Base-by-base conservation (phyloP, 2,888 invertebrate genomes). In the Stenurella melanura region DNA sequence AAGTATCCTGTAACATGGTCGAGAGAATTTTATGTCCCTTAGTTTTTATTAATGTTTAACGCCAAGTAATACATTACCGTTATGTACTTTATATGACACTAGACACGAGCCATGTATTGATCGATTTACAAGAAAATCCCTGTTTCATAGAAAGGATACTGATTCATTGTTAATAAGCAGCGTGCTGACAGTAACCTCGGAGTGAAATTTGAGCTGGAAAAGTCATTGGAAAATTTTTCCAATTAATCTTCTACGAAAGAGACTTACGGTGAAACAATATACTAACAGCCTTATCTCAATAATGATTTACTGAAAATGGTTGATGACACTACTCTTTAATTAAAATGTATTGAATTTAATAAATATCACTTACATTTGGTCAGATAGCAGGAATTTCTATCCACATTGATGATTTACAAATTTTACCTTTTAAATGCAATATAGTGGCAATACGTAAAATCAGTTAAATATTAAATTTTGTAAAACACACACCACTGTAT, bases 151-250 rank as follows among this genome's bases (percentile, higher is more conserved):
- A 63, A 63, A 30, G 0, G 18, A 38, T 66, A 2, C 17, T 66
- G 42, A 42, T 38, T 66, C 64, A 66, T 42, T 50, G 19, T 50
- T 66, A 38, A 19, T 38, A 66, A 11, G 6, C 15, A 19, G 12
- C 42, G 12, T 50, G 64, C 5, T 38, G 15, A 19, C 50, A 18
- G 26, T 17, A 30, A 67, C 54, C 54, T 30, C 67, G 11, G n/a
- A 56, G 1, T 54, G 19, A 56, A 67, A 67, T 50, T 17, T 67
- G 54, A 67, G 17, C n/a, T 21, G 54, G 54, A 67, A 67, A 50
- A 18, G n/a, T 54, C 17, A 67, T n/a, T 17, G 9, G 34, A 26
- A 54, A 50, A 67, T 26, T 18, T 67, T 66, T 54, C 67, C 67
- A 15, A 56, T 67, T 54, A 50, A 21, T 58, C 19, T 21, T 58